Percentiles rank a stretch among this genome's conserved stretches.
Evolutionary conservation across 1,140 invertebrate species (phyloP).

Genomic region (Melitaea cinxia): DNA sequence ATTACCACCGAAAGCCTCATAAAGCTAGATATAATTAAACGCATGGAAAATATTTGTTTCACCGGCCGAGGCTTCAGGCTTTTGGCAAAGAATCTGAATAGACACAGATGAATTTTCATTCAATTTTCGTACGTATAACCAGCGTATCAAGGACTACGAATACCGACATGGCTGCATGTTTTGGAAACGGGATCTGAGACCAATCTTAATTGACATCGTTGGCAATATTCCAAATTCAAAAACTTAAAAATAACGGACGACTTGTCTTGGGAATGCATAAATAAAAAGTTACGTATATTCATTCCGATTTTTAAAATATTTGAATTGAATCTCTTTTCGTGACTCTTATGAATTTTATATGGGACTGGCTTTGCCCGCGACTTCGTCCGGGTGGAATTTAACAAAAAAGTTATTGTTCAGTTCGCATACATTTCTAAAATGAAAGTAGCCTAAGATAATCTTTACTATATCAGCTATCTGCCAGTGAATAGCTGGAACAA

Average conservation of each 20-base stretch:
- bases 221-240: constrained; percentile 22
- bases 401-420: too few relatives aligned
- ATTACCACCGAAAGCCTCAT: constrained; percentile 15
- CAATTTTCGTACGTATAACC: constrained; percentile 4
- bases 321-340: not conserved
- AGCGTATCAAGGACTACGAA: constrained; percentile 1
- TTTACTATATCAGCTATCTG: too few relatives aligned
- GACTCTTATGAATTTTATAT: too few relatives aligned
- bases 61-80: constrained; percentile 21
- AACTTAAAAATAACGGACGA: constrained; percentile 20
- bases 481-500: too few relatives aligned
- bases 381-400: too few relatives aligned
- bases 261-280: constrained; percentile 6
- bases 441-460: too few relatives aligned
- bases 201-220: constrained; percentile 29
- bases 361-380: too few relatives aligned
- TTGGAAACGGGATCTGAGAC: not conserved
- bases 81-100: constrained; percentile 19
- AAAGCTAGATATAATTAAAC: constrained; percentile 23
- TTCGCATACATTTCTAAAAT: too few relatives aligned
- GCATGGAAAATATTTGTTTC: constrained; percentile 30
- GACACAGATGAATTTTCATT: not conserved
- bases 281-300: not conserved
- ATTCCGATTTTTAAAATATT: not conserved
- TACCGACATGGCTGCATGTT: not conserved